Conservation (phyloP, 2,797 vertebrate species). For the Clarias fuscus region DNA sequence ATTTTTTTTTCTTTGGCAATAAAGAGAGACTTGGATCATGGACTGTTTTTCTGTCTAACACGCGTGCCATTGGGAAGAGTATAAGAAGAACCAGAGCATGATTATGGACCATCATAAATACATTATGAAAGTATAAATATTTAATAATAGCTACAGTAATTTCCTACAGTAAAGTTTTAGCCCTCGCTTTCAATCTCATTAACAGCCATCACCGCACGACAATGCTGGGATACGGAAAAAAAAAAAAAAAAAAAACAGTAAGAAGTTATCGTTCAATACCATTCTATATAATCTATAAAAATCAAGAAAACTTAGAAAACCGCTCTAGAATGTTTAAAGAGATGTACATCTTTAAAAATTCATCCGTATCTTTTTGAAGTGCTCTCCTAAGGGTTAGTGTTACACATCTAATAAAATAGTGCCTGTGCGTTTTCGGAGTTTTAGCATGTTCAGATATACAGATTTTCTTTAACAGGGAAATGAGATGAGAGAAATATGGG, state of each 20-base stretch:
- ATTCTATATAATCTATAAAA: not conserved
- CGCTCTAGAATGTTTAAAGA: not conserved
- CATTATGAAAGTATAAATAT: not conserved
- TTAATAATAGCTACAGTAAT: not conserved
- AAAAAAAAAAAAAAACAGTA: not conserved
- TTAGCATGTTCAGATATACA: conserved; percentile 22
- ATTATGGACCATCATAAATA: not conserved
- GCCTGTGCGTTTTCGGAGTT: conserved; percentile 29
- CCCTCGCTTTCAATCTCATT: not conserved
- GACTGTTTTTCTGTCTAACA: not conserved
- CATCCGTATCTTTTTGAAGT: conserved; percentile 28
- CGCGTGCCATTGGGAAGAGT: not conserved
- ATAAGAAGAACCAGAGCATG: not conserved
- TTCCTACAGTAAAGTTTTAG: not conserved
- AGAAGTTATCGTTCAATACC: not conserved
- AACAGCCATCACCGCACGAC: not conserved
- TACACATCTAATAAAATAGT: conserved; percentile 37
- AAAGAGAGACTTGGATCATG: not conserved
- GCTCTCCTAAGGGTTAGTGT: conserved; percentile 23
- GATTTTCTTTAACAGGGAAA: conserved; percentile 25
- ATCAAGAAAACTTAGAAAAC: not conserved
- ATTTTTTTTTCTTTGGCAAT: not conserved
- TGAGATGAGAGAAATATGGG: conserved; percentile 25
- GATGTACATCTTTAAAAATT: conserved; percentile 13
- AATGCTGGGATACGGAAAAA: not conserved